Percentiles rank a stretch among this genome's conserved stretches.
These are phyloP conservation scores for Equus quagga DNA, from an alignment of 2,113 vertebrate genomes.

Conservation along the genomic window DNA sequence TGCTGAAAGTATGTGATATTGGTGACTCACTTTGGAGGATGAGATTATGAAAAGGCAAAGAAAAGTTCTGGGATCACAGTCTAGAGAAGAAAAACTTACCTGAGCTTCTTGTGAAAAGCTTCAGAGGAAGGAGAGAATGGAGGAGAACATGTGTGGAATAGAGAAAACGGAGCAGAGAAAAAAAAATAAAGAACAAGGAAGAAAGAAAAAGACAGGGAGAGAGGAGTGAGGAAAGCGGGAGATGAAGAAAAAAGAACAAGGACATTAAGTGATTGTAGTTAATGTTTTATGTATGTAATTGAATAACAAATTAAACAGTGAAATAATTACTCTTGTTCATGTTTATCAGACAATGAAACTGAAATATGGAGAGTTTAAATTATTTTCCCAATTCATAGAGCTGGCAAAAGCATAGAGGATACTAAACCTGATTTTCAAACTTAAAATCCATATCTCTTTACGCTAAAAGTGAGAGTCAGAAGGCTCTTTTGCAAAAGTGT, in stretches of 20 bases:
- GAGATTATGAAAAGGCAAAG: neutral
- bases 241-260: neutral
- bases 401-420: neutral
- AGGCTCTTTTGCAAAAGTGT: neutral
- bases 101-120: neutral
- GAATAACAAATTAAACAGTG: neutral
- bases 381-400: neutral
- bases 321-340: neutral
- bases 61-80: neutral
- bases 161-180: neutral
- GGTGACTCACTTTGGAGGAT: neutral
- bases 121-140: neutral
- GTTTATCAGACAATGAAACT: neutral
- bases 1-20: neutral
- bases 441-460: neutral
- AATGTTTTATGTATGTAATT: neutral
- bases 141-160: neutral
- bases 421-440: neutral
- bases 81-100: neutral
- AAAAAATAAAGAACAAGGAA: too few relatives aligned
- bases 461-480: neutral
- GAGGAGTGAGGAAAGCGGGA: neutral
- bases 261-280: neutral
- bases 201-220: neutral
- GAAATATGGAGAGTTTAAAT: constrained; percentile 2